phyloP scores from a whole-genome alignment of 2,888 invertebrate species.

The Pseudococcus viburni region DNA sequence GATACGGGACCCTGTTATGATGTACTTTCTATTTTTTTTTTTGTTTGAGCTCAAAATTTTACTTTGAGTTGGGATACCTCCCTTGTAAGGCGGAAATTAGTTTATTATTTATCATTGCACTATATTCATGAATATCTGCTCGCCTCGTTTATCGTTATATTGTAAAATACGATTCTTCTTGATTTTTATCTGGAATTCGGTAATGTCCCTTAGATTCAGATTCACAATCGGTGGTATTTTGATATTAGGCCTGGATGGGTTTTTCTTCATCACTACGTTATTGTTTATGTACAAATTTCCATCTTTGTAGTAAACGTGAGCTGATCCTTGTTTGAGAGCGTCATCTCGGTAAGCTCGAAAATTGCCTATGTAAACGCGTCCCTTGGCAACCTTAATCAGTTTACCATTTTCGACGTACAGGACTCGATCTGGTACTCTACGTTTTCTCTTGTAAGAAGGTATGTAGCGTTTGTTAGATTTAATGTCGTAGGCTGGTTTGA shows the following conservation, averaged over 20 bases:
- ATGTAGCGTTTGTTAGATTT: background rate
- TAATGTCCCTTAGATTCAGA: background rate
- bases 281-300: constrained; percentile 12
- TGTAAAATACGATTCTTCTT: background rate
- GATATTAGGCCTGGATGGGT: constrained; percentile 1
- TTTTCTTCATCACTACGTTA: constrained; percentile 30
- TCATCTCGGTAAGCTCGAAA: background rate
- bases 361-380: background rate
- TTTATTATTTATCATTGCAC: background rate
- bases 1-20: too few species aligned
- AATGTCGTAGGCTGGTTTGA: background rate
- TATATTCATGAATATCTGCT: background rate
- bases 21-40: too few species aligned
- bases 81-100: too few species aligned
- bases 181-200: constrained; percentile 4
- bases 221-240: background rate
- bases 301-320: constrained; percentile 15
- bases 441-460: background rate
- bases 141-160: constrained; percentile 8
- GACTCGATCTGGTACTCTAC: background rate
- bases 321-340: background rate
- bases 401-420: constrained; percentile 8
- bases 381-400: background rate
- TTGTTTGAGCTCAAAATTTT: too few species aligned
- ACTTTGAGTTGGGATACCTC: too few species aligned